These are phyloP conservation scores for Cynopterus brachyotis DNA, from an alignment of 2,113 vertebrate species.

Conservation along the genomic window DNA sequence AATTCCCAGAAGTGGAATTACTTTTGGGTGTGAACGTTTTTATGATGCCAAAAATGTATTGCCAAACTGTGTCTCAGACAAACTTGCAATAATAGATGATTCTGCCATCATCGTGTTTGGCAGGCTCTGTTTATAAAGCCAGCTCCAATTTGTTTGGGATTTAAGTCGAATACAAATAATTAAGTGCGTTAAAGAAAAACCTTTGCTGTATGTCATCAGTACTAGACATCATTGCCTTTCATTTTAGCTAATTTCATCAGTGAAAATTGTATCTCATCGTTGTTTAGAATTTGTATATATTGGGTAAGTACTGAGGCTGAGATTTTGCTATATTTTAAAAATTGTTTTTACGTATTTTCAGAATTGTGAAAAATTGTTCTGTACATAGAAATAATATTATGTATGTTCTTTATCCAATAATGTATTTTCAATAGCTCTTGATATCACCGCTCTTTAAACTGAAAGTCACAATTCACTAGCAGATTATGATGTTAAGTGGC, in stretches of 20 bases:
- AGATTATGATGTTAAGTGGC: neutral
- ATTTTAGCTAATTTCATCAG: neutral
- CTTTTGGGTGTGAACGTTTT: slow-evolving; percentile 25
- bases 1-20: slow-evolving; percentile 69
- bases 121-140: neutral
- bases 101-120: neutral
- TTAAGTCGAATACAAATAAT: neutral
- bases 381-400: neutral
- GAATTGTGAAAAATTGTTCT: neutral
- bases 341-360: neutral
- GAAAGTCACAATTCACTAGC: neutral
- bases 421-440: neutral
- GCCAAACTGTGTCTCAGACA: slow-evolving; percentile 20
- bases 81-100: neutral
- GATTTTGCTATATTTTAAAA: neutral
- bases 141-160: slow-evolving; percentile 20
- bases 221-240: neutral
- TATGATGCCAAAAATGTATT: neutral
- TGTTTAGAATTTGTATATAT: neutral
- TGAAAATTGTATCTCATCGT: neutral
- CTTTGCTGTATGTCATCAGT: neutral
- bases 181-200: neutral
- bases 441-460: neutral
- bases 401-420: neutral
- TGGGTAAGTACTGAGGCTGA: neutral